These are phyloP conservation scores for Gastrophysa polygoni DNA, from an alignment of 2,888 invertebrate genomes.

Conservation along the genomic window DNA sequence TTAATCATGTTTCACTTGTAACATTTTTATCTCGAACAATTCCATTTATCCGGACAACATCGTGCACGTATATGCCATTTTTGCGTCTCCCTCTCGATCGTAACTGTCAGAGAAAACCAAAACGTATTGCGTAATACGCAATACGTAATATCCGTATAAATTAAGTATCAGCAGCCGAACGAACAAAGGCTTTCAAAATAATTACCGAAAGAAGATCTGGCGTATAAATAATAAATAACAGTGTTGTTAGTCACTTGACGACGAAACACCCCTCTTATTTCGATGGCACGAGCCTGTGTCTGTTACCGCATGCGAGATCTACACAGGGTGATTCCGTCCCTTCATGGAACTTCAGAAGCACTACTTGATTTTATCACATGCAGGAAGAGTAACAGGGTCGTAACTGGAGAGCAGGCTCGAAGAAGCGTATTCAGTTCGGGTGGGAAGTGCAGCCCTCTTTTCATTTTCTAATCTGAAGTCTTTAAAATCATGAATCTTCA, in stretches of 20 bases:
- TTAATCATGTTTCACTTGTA: background rate
- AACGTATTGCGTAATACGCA: slow-evolving; percentile 32
- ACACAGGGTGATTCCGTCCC: background rate
- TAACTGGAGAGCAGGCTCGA: too few species aligned
- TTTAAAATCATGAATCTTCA: too few species aligned
- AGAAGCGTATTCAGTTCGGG: too few species aligned
- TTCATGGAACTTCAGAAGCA: background rate
- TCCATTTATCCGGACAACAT: background rate
- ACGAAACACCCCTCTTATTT: slow-evolving; percentile 38
- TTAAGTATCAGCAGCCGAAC: slow-evolving; percentile 46
- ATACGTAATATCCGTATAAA: slow-evolving; percentile 43
- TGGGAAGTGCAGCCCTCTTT: too few species aligned
- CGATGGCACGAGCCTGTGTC: slow-evolving; percentile 29
- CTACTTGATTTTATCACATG: too few species aligned
- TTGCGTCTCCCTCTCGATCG: slow-evolving; percentile 10
- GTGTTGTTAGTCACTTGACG: slow-evolving; percentile 52
- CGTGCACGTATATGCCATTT: slow-evolving; percentile 3
- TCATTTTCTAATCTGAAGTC: too few species aligned
- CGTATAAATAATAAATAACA: slow-evolving; percentile 51
- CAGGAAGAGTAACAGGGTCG: too few species aligned
- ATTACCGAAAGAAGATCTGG: slow-evolving; percentile 50
- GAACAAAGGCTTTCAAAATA: slow-evolving; percentile 53
- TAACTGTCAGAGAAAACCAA: slow-evolving; percentile 10
- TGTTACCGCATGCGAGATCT: slow-evolving; percentile 8
- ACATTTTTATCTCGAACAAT: background rate